Conservation (phyloP, 2,888 invertebrate genomes). For the Dermolepida albohirtum region DNA sequence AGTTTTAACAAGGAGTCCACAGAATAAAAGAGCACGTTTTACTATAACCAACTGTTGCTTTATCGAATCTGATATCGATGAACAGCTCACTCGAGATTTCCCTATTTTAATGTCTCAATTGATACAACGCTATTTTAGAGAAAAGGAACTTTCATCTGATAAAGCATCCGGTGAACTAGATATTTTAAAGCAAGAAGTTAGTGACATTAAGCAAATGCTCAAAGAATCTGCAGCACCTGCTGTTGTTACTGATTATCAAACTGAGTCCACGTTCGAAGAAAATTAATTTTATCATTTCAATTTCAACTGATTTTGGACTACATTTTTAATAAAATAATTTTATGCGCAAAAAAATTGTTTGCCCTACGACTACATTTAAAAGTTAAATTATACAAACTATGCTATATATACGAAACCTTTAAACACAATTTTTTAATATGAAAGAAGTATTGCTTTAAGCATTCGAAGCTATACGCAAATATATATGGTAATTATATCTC, state of each 20-base stretch:
- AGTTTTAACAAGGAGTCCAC: conserved; percentile 59
- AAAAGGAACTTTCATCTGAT: conserved; percentile 62
- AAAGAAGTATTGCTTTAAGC: no score
- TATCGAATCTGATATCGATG: conserved; percentile 65
- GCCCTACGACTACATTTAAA: no score
- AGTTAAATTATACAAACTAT: no score
- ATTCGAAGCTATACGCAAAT: no score
- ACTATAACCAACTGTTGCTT: conserved; percentile 60
- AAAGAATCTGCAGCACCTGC: conserved; percentile 49
- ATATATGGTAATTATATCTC: no score
- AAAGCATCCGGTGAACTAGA: conserved; percentile 64
- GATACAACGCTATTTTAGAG: conserved; percentile 73
- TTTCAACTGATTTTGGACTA: background rate
- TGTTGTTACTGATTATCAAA: conserved; percentile 25
- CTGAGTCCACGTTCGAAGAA: background rate
- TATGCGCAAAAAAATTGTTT: no score
- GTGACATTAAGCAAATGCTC: conserved; percentile 59
- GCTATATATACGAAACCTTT: no score
- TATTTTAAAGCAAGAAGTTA: conserved; percentile 65
- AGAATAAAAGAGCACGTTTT: conserved; percentile 65
- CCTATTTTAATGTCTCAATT: conserved; percentile 71
- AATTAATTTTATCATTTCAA: background rate
- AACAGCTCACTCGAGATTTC: conserved; percentile 65
- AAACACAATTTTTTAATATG: no score
- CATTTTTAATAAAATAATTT: background rate